Evolutionary conservation across 1,140 invertebrate genomes (phyloP), one percentile per base, ranked within the genome.

Genomic region (Neodiprion pinetum): DNA sequence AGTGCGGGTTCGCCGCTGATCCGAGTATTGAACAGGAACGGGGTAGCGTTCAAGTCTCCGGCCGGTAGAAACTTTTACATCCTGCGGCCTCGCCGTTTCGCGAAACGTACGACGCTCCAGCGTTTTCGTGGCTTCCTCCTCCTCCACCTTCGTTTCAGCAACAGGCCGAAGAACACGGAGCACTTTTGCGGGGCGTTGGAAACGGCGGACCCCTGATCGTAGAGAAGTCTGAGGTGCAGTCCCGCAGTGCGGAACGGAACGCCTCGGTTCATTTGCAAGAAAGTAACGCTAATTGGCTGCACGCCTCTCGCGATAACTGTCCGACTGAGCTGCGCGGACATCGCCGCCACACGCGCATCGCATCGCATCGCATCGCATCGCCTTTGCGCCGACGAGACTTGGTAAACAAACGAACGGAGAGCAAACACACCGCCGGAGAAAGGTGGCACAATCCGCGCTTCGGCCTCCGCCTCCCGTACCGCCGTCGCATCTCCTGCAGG

Each of bases 31-130:
- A 14, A 61, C 53, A 5, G 28, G 53, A 61, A 61, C 53, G 53
- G 28, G 28, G 53, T 7, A 61, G 53, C 53, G 53, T 61, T 61
- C 5, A 61, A 61, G 53, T 61, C 53, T 61, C 53, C 53, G 53
- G n/a, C 53, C 11, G 11, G 53, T 77, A 61, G 61, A 72, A 70
- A 80, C 77, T 83, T 84, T 84, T 82, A 81, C 82, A 85, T 83
- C 77, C 78, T 70, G 77, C 75, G 50, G 76, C 74, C 75, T 40
- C 28, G 28, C 28, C 28, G 28, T 5, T 5, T 40, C 28, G 28
- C 83, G 82, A 85, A 85, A 80, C 73, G 79, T 77, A 71, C 69
- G 74, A 77, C 73, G 28, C 5, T 40, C 28, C 2, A 40, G 28
- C 1, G 77, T 77, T 78, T 78, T 82, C 80, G 75, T 74, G 79